Evolutionary conservation across 2,888 invertebrate genomes (phyloP).

Genomic region (Augiades crinisus): DNA sequence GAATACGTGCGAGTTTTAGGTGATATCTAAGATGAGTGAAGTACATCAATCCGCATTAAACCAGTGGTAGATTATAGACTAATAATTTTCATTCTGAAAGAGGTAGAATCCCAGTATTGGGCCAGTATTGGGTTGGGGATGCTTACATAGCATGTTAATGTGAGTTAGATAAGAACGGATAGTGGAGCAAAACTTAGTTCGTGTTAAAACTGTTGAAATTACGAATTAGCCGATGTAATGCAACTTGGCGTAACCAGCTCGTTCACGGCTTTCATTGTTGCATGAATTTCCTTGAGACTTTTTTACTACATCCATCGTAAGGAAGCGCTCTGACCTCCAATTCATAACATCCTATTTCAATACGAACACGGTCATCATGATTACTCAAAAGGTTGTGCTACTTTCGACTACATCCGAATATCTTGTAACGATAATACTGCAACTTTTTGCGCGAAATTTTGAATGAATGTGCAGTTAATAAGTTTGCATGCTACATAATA

Average conservation of each 20-base stretch:
- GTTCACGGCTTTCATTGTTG: constrained; percentile 17
- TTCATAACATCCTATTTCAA: constrained; percentile 32
- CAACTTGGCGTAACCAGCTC: constrained; percentile 20
- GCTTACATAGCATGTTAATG: no score
- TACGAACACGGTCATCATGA: constrained; percentile 15
- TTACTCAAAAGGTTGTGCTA: constrained; percentile 11
- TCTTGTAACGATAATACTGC: constrained; percentile 3
- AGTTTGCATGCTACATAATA: no score
- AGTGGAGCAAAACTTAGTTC: constrained; percentile 7
- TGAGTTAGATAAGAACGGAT: constrained; percentile 10
- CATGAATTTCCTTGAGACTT: constrained; percentile 30
- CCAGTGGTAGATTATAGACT: no score
- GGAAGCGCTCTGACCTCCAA: constrained; percentile 29
- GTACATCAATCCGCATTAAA: no score
- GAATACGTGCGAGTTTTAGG: no score
- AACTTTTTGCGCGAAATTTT: constrained; percentile 5
- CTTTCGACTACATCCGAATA: constrained; percentile 18
- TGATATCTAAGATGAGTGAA: no score
- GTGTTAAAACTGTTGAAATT: constrained; percentile 19
- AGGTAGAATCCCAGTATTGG: no score
- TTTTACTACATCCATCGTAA: constrained; percentile 20
- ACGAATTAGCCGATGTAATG: constrained; percentile 13
- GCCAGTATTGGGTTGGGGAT: no score
- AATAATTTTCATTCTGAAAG: no score
- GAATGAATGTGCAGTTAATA: no score